Evolutionary conservation across 1,140 invertebrate species (phyloP).

Genomic region (Drosophila baimaii): DNA sequence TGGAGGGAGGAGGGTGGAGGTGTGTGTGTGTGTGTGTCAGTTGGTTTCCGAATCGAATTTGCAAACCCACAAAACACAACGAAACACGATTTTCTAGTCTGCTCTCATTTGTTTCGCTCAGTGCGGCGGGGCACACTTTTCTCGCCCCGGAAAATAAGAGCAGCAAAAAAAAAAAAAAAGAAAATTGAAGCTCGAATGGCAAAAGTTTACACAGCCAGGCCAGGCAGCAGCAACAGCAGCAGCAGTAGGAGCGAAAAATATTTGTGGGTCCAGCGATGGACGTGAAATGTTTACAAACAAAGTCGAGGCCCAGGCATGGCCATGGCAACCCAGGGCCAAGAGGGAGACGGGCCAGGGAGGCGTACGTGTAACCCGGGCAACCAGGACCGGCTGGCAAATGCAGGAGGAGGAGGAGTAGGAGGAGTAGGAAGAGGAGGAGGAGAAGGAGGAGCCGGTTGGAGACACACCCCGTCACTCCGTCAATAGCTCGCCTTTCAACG

Average conservation of each 20-base stretch:
- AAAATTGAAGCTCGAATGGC: conserved; percentile 52
- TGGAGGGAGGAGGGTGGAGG: not conserved
- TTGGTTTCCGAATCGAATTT: conserved; percentile 32
- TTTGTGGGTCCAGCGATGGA: conserved; percentile 63
- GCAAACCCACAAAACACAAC: conserved; percentile 52
- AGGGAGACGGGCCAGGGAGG: conserved; percentile 15
- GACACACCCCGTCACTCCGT: conserved; percentile 55
- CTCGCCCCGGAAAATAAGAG: conserved; percentile 41
- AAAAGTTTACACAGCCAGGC: conserved; percentile 73
- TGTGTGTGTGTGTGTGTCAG: conserved; percentile 11
- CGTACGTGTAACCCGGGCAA: conserved; percentile 45
- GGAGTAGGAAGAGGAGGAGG: conserved; percentile 52
- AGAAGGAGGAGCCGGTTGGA: conserved; percentile 35
- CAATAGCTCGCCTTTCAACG: conserved; percentile 59
- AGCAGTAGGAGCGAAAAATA: conserved; percentile 44
- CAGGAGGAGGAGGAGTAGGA: conserved; percentile 54
- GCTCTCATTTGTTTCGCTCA: conserved; percentile 60
- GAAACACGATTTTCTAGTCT: conserved; percentile 53
- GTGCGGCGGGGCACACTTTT: conserved; percentile 46
- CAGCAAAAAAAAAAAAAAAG: conserved; percentile 34
- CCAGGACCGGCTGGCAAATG: conserved; percentile 57
- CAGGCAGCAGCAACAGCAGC: not conserved
- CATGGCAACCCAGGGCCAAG: conserved; percentile 52
- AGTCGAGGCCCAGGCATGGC: conserved; percentile 48
- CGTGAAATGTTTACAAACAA: conserved; percentile 83